Evolutionary conservation across 1,140 invertebrate genomes (phyloP).

Genomic region (Onthophagus taurus): DNA sequence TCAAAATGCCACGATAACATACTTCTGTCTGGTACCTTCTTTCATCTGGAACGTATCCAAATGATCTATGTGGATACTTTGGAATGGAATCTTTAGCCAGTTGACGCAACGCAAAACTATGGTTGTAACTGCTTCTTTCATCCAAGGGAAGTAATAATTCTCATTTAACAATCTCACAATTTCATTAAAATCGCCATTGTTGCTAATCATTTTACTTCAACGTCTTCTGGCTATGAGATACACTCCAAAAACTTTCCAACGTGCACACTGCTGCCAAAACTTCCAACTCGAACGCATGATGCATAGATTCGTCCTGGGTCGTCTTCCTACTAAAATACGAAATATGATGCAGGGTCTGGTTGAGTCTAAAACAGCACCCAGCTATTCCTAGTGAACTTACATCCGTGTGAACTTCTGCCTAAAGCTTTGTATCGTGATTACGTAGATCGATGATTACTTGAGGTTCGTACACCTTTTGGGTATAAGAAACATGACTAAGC

Average conservation of each 20-base stretch:
- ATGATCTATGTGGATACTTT: no score
- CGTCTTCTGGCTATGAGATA: slow-evolving; percentile 12
- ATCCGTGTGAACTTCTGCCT: slow-evolving; percentile 31
- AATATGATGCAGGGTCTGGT: background rate
- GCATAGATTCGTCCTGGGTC: slow-evolving; percentile 7
- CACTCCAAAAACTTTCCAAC: slow-evolving; percentile 5
- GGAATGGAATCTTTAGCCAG: no score
- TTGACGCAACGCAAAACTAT: no score
- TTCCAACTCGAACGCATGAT: slow-evolving; percentile 12
- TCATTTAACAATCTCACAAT: background rate
- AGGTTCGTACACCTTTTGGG: slow-evolving; percentile 25
- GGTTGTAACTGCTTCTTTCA: no score
- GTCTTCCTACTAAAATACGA: slow-evolving; percentile 12
- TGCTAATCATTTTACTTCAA: background rate
- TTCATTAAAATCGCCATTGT: slow-evolving; percentile 8
- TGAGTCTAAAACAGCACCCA: slow-evolving; percentile 23
- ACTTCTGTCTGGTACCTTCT: no score
- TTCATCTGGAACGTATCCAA: no score
- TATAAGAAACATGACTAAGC: slow-evolving; percentile 24
- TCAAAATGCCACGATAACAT: no score
- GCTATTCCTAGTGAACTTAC: no score
- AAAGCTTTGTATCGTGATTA: background rate
- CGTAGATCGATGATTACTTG: slow-evolving; percentile 17
- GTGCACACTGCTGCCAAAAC: background rate
- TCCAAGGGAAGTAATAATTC: no score